phyloP scores from a whole-genome alignment of 2,888 invertebrate species.

The Furcula furcula region DNA sequence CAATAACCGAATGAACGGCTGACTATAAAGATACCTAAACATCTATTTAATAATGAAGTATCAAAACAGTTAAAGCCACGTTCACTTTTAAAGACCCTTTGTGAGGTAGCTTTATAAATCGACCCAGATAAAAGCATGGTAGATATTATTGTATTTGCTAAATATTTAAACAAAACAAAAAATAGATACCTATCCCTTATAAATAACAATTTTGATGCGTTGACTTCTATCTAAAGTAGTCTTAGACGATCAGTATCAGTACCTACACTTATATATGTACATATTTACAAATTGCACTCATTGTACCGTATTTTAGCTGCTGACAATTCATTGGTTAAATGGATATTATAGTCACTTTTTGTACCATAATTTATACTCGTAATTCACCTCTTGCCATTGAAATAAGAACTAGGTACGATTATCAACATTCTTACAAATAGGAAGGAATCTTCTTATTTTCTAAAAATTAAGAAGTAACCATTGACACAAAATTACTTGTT shows the following conservation, averaged over 20 bases:
- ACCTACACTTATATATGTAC: too few relatives aligned
- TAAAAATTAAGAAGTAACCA: constrained; percentile 19
- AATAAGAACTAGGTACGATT: constrained; percentile 11
- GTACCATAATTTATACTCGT: constrained; percentile 65
- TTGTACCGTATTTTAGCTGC: constrained; percentile 70
- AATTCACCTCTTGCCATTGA: constrained; percentile 17
- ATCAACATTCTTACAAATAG: constrained; percentile 30
- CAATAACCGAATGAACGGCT: not conserved
- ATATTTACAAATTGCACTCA: constrained; percentile 63
- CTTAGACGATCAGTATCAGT: constrained; percentile 67
- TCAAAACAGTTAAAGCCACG: not conserved
- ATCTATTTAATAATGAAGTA: not conserved
- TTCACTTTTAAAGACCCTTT: not conserved
- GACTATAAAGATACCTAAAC: not conserved
- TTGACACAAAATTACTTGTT: constrained; percentile 30
- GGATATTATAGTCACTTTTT: constrained; percentile 74
- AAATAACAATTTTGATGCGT: constrained; percentile 26
- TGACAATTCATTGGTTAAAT: constrained; percentile 50
- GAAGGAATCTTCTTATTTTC: constrained; percentile 27
- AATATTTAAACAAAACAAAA: constrained; percentile 18
- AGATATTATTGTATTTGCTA: too few relatives aligned
- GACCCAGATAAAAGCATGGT: not conserved
- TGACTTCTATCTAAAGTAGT: constrained; percentile 68
- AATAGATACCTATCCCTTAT: constrained; percentile 11
- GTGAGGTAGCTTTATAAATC: not conserved